phyloP scores from a whole-genome alignment of 2,797 vertebrate genomes.

The Yasuhikotakia modesta region DNA sequence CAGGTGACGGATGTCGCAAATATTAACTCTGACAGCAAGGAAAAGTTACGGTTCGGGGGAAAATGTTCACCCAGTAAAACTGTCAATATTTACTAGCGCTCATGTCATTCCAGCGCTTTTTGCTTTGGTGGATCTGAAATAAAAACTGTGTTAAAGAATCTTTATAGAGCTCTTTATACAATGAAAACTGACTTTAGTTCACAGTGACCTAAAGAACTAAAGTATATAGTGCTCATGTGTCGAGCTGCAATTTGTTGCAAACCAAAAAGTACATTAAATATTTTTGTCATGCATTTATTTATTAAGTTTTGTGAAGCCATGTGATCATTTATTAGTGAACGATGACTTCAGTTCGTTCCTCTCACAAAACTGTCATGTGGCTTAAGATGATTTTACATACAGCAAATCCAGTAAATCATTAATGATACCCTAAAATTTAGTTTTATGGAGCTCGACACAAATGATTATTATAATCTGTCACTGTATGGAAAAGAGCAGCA shows the following conservation, averaged over 20 bases:
- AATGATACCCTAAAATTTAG: not conserved
- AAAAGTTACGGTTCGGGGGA: not conserved
- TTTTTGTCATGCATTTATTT: too few species aligned
- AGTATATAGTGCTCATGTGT: too few species aligned
- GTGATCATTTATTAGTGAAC: too few species aligned
- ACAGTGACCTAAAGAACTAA: too few species aligned
- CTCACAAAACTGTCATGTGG: too few species aligned
- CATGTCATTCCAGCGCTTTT: not conserved
- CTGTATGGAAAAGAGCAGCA: not conserved
- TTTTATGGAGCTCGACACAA: not conserved
- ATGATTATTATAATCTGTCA: too few species aligned
- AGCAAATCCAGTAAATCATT: too few species aligned
- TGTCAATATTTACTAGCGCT: not conserved
- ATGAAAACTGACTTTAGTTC: too few species aligned
- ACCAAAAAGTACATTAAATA: not conserved
- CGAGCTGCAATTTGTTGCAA: not conserved
- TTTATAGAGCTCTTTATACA: not conserved
- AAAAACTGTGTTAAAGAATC: not conserved
- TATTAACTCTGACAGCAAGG: not conserved
- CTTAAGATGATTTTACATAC: too few species aligned
- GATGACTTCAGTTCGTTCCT: too few species aligned
- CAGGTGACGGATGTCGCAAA: not conserved
- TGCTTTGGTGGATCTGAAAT: not conserved
- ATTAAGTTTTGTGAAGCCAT: too few species aligned
- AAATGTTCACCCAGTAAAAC: not conserved